Base-by-base conservation (phyloP, 2,888 invertebrate species). In the Lasioglossum vierecki region DNA sequence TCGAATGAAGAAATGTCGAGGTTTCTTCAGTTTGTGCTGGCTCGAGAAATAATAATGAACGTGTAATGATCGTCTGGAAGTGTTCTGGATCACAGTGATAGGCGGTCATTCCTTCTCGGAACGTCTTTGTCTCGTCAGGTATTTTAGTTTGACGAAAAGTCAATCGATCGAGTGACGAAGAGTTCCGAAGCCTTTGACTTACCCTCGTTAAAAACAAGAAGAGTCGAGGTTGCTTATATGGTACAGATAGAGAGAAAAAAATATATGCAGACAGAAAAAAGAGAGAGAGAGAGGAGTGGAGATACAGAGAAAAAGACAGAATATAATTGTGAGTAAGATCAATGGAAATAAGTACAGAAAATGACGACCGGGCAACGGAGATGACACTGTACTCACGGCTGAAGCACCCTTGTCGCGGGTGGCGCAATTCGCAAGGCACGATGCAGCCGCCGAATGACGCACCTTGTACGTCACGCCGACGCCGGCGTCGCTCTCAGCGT, bases 381-480 rank as follows among this genome's bases (percentile, higher is more conserved):
- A 89, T 85, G 88, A 87, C 88, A 86, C 86, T 92, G 92, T 94
- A 95, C 95, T 95, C 93, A 95, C 95, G 91, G 95, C 93, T 90
- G 95, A 94, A 86, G 94, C 93, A 92, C 93, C 93, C 93, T 94
- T 95, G 91, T 95, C 95, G 81, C 95, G 94, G 85, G 93, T 92
- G 84, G 93, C 91, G 88, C 95, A 95, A 94, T 94, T 95, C 81
- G 95, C 94, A 89, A 95, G 94, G 91, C 95, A 95, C 88, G 95
- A 94, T 88, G 94, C 94, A 88, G 95, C 94, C 91, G 95, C 94
- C 91, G 95, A 95, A 93, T 93, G 94, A 91, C 95, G 95, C 89
- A 94, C 91, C 93, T 96, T 97, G 95, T 97, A 97, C 92, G 97
- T 97, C 91, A 97, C 97, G 95, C 97, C 97, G 95, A 96, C 96